phyloP scores from a whole-genome alignment of 2,797 vertebrate species.

The Tamandua tetradactyla region DNA sequence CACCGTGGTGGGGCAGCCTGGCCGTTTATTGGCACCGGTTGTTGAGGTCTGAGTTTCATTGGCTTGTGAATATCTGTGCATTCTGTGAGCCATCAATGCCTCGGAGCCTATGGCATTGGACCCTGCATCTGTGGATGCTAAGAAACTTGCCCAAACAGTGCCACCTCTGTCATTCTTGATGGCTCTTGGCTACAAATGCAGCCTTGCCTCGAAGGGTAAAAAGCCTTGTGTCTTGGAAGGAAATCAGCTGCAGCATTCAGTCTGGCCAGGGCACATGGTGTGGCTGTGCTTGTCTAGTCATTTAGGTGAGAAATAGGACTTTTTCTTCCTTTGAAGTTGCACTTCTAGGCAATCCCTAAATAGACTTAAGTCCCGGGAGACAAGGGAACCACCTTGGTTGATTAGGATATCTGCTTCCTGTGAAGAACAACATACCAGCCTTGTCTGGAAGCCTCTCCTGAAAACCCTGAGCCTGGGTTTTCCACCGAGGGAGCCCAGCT shows the following conservation, averaged over 20 bases:
- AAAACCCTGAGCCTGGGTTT: no score
- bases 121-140: not conserved
- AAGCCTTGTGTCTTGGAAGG: not conserved
- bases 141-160: not conserved
- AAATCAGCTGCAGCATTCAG: not conserved
- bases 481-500: no score
- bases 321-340: not conserved
- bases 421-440: not conserved
- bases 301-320: not conserved
- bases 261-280: not conserved
- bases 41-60: not conserved
- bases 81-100: not conserved
- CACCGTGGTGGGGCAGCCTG: rapidly evolving
- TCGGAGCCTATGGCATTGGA: not conserved
- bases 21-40: no score
- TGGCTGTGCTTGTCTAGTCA: not conserved
- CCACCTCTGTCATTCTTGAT: not conserved
- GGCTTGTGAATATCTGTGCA: not conserved
- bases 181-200: not conserved
- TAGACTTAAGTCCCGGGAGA: not conserved
- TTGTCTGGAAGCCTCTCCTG: no score
- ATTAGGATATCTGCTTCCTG: not conserved
- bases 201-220: not conserved
- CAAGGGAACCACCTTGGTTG: not conserved
- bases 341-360: not conserved